phyloP scores from a whole-genome alignment of 2,888 invertebrate genomes.

The Steinernema hermaphroditum region DNA sequence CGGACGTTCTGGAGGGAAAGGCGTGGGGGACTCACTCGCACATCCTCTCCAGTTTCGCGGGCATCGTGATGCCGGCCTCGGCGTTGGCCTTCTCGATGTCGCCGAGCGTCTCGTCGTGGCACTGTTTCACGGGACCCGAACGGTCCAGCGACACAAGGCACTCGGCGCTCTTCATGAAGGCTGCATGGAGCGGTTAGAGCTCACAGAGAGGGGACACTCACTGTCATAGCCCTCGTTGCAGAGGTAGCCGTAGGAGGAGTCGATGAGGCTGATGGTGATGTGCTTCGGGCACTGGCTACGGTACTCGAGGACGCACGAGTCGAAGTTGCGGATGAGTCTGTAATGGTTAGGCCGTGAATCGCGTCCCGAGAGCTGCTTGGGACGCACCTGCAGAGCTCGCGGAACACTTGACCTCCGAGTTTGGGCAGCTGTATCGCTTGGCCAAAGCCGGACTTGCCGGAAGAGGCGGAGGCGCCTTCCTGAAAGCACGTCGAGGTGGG shows the following conservation, averaged over 20 bases:
- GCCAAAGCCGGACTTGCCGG: constrained; percentile 46
- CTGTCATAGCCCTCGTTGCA: constrained; percentile 66
- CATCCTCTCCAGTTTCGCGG: constrained; percentile 60
- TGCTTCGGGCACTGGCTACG: constrained; percentile 58
- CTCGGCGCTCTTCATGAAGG: constrained; percentile 65
- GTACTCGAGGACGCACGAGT: constrained; percentile 59
- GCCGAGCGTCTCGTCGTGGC: constrained; percentile 62
- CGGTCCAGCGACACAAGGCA: constrained; percentile 66
- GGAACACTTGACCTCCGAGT: constrained; percentile 64
- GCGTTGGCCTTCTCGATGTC: constrained; percentile 62
- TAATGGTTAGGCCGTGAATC: constrained; percentile 24
- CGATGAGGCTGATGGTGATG: constrained; percentile 64
- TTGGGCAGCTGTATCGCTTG: constrained; percentile 60
- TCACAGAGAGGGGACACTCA: constrained; percentile 40
- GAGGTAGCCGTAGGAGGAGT: constrained; percentile 65
- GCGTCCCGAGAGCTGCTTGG: background rate
- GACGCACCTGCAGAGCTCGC: constrained; percentile 61
- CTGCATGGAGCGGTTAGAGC: constrained; percentile 45
- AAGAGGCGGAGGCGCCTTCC: constrained; percentile 34
- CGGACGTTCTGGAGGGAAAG: background rate
- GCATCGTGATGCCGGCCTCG: constrained; percentile 52
- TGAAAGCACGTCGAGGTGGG: too few species aligned
- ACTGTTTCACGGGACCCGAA: constrained; percentile 57
- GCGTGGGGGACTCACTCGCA: constrained; percentile 52
- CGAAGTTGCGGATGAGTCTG: constrained; percentile 64